Conservation (phyloP, 2,113 vertebrate species). For the Paracanthobrama guichenoti region DNA sequence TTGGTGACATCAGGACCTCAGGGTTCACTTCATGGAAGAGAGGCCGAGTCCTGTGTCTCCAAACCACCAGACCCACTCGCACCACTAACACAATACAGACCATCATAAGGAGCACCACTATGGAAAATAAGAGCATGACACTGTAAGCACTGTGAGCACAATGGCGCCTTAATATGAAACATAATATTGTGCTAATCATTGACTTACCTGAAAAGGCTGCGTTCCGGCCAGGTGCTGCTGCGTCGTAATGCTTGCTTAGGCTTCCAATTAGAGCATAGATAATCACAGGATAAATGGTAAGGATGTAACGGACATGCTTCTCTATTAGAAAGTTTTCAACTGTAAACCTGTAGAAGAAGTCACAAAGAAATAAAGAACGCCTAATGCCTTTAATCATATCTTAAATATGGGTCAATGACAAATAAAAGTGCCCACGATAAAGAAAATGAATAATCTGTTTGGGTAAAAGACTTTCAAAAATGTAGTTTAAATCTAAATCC, state of each 20-base stretch:
- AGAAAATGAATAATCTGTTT: background rate
- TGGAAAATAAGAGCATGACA: constrained; percentile 24
- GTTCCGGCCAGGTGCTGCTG: constrained; percentile 63
- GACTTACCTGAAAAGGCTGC: constrained; percentile 75
- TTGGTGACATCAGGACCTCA: constrained; percentile 25
- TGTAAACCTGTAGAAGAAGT: constrained; percentile 72
- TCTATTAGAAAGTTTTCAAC: constrained; percentile 81
- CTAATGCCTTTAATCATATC: background rate
- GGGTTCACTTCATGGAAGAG: constrained; percentile 2
- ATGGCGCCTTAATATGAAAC: background rate
- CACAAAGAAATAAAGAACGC: background rate
- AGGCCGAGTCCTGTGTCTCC: constrained; percentile 44
- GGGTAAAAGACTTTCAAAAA: no score
- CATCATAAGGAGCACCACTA: constrained; percentile 54
- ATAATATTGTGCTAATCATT: background rate
- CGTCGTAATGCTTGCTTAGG: constrained; percentile 56
- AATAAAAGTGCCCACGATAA: background rate
- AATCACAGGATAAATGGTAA: constrained; percentile 78
- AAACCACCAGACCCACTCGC: constrained; percentile 46
- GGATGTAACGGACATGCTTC: constrained; percentile 78
- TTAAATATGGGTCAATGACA: background rate
- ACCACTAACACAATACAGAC: constrained; percentile 49
- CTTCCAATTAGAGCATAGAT: constrained; percentile 76
- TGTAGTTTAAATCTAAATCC: no score
- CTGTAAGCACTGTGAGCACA: background rate